phyloP scores from a whole-genome alignment of 2,888 invertebrate species.

The Drosophila rellima region DNA sequence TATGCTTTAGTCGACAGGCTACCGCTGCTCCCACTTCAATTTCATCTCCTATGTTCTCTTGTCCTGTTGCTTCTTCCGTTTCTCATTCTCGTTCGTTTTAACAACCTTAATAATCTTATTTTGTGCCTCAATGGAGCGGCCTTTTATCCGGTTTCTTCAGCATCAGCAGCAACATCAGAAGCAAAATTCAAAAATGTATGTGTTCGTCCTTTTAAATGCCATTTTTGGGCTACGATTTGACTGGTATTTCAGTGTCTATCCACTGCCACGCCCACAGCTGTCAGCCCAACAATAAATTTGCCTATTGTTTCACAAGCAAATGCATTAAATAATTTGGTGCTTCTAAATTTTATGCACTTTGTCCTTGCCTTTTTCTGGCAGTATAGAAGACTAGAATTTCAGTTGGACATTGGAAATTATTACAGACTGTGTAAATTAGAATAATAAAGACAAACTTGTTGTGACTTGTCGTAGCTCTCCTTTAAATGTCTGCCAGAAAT shows the following conservation, averaged over 20 bases:
- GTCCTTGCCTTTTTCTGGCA: not conserved
- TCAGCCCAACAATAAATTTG: constrained; percentile 3
- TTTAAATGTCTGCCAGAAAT: constrained; percentile 12
- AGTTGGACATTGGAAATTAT: not conserved
- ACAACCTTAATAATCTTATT: constrained; percentile 79
- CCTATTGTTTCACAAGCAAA: constrained; percentile 24
- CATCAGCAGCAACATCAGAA: constrained; percentile 17
- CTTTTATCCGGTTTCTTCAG: constrained; percentile 42
- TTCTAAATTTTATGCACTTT: constrained; percentile 12
- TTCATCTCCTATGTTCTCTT: constrained; percentile 1
- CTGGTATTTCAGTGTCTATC: not conserved
- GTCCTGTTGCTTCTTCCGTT: constrained; percentile 59
- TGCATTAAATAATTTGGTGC: constrained; percentile 48
- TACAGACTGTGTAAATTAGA: not conserved
- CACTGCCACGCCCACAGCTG: constrained; percentile 17
- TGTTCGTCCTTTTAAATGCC: constrained; percentile 62
- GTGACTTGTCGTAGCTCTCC: constrained; percentile 2
- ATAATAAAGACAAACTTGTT: constrained; percentile 7
- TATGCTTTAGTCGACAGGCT: constrained; percentile 35
- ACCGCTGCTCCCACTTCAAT: not conserved
- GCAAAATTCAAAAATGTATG: constrained; percentile 39
- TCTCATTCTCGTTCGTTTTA: constrained; percentile 73
- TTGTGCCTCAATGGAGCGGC: constrained; percentile 70
- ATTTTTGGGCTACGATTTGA: constrained; percentile 28
- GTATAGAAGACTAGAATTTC: not conserved